Conservation (phyloP, 2,113 vertebrate species). For the Corythoichthys intestinalis region DNA sequence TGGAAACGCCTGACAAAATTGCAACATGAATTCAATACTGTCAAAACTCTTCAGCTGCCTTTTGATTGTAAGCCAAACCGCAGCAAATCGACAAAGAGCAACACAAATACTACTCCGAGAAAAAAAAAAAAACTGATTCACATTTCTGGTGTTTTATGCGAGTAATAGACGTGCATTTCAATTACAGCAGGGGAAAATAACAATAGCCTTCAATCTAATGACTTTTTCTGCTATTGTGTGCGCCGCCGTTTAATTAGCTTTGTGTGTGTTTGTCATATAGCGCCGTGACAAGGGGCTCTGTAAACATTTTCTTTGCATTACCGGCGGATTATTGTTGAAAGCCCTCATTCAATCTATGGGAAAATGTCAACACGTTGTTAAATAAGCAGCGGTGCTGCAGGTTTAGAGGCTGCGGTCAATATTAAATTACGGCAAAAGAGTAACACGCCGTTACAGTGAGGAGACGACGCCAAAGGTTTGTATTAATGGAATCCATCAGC, state of each 20-base stretch:
- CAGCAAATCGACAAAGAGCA: not conserved
- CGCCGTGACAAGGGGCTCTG: not conserved
- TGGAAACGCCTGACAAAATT: not conserved
- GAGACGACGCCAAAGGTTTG: conserved; percentile 49
- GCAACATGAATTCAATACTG: not conserved
- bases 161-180: not conserved
- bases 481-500: conserved; percentile 66
- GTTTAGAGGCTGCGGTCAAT: conserved; percentile 38
- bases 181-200: not conserved
- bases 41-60: not conserved
- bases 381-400: not conserved
- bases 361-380: conserved; percentile 65
- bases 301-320: conserved; percentile 27
- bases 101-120: not conserved
- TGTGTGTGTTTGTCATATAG: conserved; percentile 17
- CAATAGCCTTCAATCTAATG: not conserved
- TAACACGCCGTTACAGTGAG: conserved; percentile 37
- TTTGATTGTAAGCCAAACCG: not conserved
- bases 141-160: not conserved
- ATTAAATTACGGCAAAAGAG: conserved; percentile 44
- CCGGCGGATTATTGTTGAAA: conserved; percentile 24
- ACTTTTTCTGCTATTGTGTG: not conserved
- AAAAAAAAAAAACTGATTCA: not conserved
- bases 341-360: conserved; percentile 47
- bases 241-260: conserved; percentile 21